Evolutionary conservation across 2,888 invertebrate genomes (phyloP), one percentile per base, ranked within the genome.

Genomic region (Nymphalis urticae): DNA sequence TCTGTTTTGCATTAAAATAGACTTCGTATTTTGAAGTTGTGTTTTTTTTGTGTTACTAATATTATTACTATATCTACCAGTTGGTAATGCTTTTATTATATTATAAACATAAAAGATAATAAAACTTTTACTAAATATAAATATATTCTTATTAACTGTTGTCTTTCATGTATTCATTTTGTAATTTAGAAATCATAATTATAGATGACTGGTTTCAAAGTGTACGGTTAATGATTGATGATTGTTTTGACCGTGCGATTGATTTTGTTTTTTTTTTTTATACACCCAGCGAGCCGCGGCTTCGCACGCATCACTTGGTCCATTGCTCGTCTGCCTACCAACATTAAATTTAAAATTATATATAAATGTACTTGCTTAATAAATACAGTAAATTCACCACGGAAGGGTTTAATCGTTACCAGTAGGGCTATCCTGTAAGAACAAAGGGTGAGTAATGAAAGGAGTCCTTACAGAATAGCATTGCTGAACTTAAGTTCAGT

Each of bases 191-290:
- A 62, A 56, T 62, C 1, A 32, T 66, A 66, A 66, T 66, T 48
- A 66, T 48, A 66, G 36, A 32, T 48, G 53, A 56, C 32, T 48
- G 48, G 48, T 54, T 53, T 16, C 48, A 32, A 54, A 16, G 36
- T 54, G 17, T 42, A 10, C 42, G 42, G 42, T 21, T 48, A 58
- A 66, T 80, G 81, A 82, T 81, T 82, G 77, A 85, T 85, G 81
- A 64, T 7, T 21, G 42, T 27, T 61, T 48, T 60, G 36, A 61
- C 48, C 56, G 66, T 32, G 72, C 80, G 80, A 85, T 85, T 84
- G 82, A 82, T 83, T 80, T 76, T 70, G 73, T 74, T 75, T 16
- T 27, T 47, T 50, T 32, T 6, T 32, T 32, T 0, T 36, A 42
- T 13, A 42, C 42, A 10, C 13, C 8, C n/a, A 32, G 21, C 56